A percentile compares a stretch with the other conserved stretches of the same genome.
These are phyloP conservation scores for Neolamprologus toae DNA, from an alignment of 2,113 vertebrate species.

Conservation along the genomic window DNA sequence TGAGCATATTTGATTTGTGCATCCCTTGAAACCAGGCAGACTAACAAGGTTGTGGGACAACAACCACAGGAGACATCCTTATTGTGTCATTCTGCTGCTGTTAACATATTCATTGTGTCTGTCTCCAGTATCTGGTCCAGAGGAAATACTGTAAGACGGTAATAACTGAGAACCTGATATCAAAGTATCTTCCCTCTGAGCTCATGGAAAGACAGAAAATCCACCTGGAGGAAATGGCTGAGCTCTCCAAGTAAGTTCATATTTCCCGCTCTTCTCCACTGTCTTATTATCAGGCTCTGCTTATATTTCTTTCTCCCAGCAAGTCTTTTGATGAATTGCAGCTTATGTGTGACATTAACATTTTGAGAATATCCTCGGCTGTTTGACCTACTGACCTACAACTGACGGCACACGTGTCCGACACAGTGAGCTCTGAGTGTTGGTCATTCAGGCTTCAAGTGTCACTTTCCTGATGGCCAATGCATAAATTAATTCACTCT, in stretches of 20 bases:
- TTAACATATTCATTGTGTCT: not conserved
- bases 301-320: not conserved
- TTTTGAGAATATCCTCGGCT: not conserved
- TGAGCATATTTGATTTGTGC: not conserved
- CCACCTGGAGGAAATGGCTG: conserved; percentile 87
- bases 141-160: conserved; percentile 82
- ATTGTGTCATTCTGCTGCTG: not conserved
- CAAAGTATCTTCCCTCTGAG: conserved; percentile 82
- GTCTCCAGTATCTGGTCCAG: conserved; percentile 78
- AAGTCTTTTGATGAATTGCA: not conserved
- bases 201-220: conserved; percentile 80
- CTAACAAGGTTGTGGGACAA: not conserved
- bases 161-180: conserved; percentile 85
- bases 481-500: not conserved
- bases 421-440: not conserved
- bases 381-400: conserved; percentile 24
- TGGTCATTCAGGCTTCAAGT: not conserved
- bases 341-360: not conserved
- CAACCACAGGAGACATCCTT: not conserved
- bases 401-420: not conserved
- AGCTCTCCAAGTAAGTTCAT: conserved; percentile 84
- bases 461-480: not conserved
- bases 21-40: not conserved
- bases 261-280: not conserved
- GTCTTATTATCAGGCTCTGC: not conserved